Conservation (phyloP, 2,888 invertebrate genomes). For the Eupeodes luniger region DNA sequence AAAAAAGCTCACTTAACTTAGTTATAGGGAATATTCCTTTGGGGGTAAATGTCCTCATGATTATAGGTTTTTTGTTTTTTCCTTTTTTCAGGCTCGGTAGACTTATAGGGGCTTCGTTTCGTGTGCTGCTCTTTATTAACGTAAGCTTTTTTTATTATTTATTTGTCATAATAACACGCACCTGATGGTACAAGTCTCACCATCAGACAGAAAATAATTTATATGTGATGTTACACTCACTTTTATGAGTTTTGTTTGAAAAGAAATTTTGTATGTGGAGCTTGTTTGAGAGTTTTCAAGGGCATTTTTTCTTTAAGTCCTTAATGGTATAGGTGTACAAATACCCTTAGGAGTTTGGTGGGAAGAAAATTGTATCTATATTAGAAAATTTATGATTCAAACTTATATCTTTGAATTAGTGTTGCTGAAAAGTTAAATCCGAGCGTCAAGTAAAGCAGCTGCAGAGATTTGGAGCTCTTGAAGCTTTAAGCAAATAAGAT, state of each 20-base stretch:
- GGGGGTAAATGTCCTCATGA: slow-evolving; percentile 3
- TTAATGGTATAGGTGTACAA: not conserved
- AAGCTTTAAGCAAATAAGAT: not conserved
- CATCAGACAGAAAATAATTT: not conserved
- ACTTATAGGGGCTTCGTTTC: not conserved
- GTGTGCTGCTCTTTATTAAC: slow-evolving; percentile 4
- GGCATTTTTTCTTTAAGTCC: not conserved
- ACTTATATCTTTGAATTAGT: not conserved
- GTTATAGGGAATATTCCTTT: too few relatives aligned
- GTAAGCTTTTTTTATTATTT: not conserved
- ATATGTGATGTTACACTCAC: not conserved
- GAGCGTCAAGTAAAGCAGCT: not conserved
- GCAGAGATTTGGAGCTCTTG: not conserved
- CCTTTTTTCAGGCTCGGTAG: too few relatives aligned
- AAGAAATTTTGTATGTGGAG: not conserved
- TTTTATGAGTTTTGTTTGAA: not conserved
- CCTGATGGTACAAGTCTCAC: slow-evolving; percentile 13
- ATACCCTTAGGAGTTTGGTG: too few relatives aligned
- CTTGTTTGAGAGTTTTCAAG: not conserved
- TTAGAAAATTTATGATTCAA: not conserved
- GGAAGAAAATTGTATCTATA: not conserved
- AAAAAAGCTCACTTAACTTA: not conserved
- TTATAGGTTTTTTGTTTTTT: not conserved
- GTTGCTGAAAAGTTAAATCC: not conserved
- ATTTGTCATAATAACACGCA: slow-evolving; percentile 12